Base-by-base conservation (phyloP, 2,888 invertebrate species). In the Scaptodrosophila latifasciaeformis region DNA sequence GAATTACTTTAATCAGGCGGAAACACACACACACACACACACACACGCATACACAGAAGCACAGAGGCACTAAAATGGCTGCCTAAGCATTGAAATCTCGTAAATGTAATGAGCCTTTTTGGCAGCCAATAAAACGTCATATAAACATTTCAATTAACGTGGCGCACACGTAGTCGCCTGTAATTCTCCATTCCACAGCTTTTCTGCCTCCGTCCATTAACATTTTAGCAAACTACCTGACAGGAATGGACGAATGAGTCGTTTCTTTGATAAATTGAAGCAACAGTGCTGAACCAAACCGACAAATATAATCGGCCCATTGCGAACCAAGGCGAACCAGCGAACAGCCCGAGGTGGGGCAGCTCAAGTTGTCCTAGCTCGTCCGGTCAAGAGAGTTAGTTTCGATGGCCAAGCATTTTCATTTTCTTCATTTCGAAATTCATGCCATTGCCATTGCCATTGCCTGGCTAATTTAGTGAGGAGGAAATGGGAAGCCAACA, bases 111-210 rank as follows among this genome's bases (percentile, higher is more conserved):
- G 72, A 79, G 62, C 62, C 79, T 68, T 78, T 78, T 78, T 63
- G 72, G 66, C 79, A 72, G 79, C 59, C 79, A 79, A 72, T 72
- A 72, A 72, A 72, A 74, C 79, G 65, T 72, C 80, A 80, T 77
- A 77, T 80, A 79, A 80, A 77, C 80, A 75, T 75, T 75, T 75
- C 75, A 75, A 75, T 75, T 80, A 75, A 70, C 68, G 70, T 55
- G 68, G 29, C 58, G 62, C 70, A 64, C 80, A 75, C 75, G 77
- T 72, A 60, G 57, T 17, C 37, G n/a, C n/a, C n/a, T n/a, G n/a
- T n/a, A n/a, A n/a, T n/a, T n/a, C n/a, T n/a, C n/a, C 15, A 34
- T 43, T 37, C 13, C 34, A 46, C 13, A 39, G 15, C 39, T 39
- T 15, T 7, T 13, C 13, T 39, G 17, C 39, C 12, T 4, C 37